Conservation (phyloP, 2,797 vertebrate species). For the Meriones psammophilus region DNA sequence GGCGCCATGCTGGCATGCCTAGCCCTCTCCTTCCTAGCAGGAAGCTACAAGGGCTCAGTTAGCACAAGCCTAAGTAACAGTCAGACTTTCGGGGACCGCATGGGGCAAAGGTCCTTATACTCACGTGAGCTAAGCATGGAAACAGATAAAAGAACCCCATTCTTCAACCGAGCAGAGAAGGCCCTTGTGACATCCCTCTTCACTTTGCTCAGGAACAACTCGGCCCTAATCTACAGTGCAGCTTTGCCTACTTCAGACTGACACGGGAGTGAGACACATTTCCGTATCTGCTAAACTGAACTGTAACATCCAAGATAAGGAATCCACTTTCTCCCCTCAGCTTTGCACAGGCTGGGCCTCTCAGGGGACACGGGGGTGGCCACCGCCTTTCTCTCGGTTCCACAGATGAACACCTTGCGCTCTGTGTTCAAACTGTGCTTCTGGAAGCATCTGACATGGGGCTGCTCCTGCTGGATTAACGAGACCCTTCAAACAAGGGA, state of each 20-base stretch:
- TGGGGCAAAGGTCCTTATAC: neutral
- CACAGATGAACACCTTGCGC: neutral
- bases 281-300: neutral
- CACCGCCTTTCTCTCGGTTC: neutral
- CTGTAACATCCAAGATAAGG: neutral
- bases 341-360: neutral
- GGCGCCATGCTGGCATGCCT: neutral
- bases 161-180: neutral
- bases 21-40: neutral
- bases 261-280: neutral
- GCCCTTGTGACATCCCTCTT: neutral
- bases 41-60: constrained; percentile 46
- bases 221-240: neutral
- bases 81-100: neutral
- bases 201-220: neutral
- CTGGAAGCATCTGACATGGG: constrained; percentile 29
- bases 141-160: neutral
- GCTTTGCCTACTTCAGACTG: neutral
- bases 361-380: neutral
- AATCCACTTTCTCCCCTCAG: neutral
- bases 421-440: constrained; percentile 59
- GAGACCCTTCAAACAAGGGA: constrained; percentile 63
- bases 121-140: neutral
- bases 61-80: constrained; percentile 17
- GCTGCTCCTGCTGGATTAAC: constrained; percentile 41